A percentile compares a stretch with the other conserved stretches of the same genome.
phyloP scores from a whole-genome alignment of 2,888 invertebrate genomes.

The Bellardia pandia region DNA sequence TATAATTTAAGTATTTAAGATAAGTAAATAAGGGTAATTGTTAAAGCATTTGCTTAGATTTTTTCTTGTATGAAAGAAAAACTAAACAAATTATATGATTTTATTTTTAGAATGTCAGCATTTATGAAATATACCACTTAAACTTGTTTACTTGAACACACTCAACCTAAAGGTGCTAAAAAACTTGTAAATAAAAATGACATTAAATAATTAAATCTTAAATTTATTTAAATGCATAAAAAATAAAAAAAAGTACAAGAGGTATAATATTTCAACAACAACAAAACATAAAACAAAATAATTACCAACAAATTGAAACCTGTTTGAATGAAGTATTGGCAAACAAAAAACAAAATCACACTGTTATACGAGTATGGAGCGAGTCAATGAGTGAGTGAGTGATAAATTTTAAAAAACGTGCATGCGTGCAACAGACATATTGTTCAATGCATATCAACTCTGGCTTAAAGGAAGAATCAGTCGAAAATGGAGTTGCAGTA shows the following conservation, averaged over 20 bases:
- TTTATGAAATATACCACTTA: slow-evolving; percentile 28
- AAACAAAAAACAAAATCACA: slow-evolving; percentile 19
- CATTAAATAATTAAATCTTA: slow-evolving; percentile 62
- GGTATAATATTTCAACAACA: slow-evolving; percentile 6
- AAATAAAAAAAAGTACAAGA: not conserved
- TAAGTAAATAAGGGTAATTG: not conserved
- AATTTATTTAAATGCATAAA: slow-evolving; percentile 47
- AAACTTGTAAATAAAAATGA: slow-evolving; percentile 57
- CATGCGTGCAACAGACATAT: slow-evolving; percentile 67
- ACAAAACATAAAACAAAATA: slow-evolving; percentile 36
- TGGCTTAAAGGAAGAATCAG: slow-evolving; percentile 45
- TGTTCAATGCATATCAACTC: slow-evolving; percentile 34
- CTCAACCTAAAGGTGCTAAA: slow-evolving; percentile 47
- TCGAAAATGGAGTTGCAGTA: slow-evolving; percentile 14
- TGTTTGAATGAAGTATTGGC: slow-evolving; percentile 42
- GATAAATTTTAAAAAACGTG: slow-evolving; percentile 56
- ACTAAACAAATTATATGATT: not conserved
- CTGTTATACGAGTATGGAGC: not conserved
- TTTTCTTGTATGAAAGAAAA: not conserved
- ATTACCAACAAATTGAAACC: slow-evolving; percentile 67
- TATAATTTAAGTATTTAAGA: no score
- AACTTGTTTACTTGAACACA: slow-evolving; percentile 42
- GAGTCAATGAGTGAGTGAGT: slow-evolving; percentile 37
- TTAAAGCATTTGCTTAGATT: not conserved
- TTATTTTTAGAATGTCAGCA: slow-evolving; percentile 25